Conservation (phyloP, 2,797 vertebrate species). For the Avahi laniger region DNA sequence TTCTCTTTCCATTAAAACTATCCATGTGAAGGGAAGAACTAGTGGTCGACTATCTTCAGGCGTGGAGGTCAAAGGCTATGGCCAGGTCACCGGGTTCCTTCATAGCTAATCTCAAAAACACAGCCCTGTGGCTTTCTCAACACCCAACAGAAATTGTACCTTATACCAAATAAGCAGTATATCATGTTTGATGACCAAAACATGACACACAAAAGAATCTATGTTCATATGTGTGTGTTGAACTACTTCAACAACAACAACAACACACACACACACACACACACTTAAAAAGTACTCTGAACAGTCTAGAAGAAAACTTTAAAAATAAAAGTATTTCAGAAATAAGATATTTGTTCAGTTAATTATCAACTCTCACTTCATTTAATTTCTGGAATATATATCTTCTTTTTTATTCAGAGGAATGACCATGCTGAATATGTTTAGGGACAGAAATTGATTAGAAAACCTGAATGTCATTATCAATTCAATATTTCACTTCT, state of each 20-base stretch:
- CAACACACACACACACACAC: neutral
- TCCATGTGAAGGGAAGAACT: neutral
- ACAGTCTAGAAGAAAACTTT: neutral
- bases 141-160: neutral
- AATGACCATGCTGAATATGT: conserved; percentile 13
- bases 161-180: neutral
- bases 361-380: neutral
- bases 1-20: neutral
- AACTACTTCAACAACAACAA: neutral
- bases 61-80: neutral
- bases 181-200: neutral
- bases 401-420: neutral
- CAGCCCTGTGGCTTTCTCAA: neutral
- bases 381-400: neutral
- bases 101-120: neutral
- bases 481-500: conserved; percentile 58
- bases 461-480: conserved; percentile 46
- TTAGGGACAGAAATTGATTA: conserved; percentile 58
- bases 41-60: neutral
- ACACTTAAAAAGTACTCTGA: neutral
- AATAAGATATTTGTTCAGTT: neutral
- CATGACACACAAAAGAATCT: neutral
- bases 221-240: neutral
- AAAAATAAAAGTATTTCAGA: neutral
- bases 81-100: neutral